Conservation (phyloP, 2,113 vertebrate species). For the Periophthalmodon schlosseri region DNA sequence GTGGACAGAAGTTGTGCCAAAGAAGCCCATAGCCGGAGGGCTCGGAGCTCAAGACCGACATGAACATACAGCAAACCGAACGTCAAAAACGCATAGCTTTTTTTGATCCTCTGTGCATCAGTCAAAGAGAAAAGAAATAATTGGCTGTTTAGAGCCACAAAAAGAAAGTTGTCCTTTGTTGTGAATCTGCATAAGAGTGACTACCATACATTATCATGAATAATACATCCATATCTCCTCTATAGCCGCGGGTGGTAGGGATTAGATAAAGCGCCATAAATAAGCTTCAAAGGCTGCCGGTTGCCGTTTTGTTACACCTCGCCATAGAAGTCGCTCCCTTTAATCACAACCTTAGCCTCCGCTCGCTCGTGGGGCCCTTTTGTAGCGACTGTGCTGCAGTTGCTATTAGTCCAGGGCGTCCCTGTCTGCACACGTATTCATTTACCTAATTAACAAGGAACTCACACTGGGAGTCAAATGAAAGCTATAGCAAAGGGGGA, state of each 20-base stretch:
- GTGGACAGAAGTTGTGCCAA: constrained; percentile 63
- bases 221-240: constrained; percentile 75
- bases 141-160: constrained; percentile 70
- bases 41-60: constrained; percentile 48
- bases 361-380: constrained; percentile 69
- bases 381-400: constrained; percentile 67
- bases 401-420: constrained; percentile 63
- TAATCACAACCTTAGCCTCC: constrained; percentile 74
- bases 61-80: constrained; percentile 44
- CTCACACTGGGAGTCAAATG: constrained; percentile 77
- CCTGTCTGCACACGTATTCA: constrained; percentile 67
- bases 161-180: constrained; percentile 74
- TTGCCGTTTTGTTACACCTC: constrained; percentile 71
- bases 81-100: constrained; percentile 43
- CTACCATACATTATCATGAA: constrained; percentile 77
- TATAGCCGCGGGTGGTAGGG: constrained; percentile 73
- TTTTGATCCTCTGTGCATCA: constrained; percentile 57
- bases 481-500: constrained; percentile 68
- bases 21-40: constrained; percentile 51
- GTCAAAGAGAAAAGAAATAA: constrained; percentile 67
- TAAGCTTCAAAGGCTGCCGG: constrained; percentile 75
- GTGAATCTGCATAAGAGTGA: constrained; percentile 74
- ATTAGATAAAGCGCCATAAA: constrained; percentile 76
- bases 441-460: constrained; percentile 79
- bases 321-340: constrained; percentile 69